Evolutionary conservation across 2,888 invertebrate species (phyloP).

Genomic region (Notocelia uddmanniana): DNA sequence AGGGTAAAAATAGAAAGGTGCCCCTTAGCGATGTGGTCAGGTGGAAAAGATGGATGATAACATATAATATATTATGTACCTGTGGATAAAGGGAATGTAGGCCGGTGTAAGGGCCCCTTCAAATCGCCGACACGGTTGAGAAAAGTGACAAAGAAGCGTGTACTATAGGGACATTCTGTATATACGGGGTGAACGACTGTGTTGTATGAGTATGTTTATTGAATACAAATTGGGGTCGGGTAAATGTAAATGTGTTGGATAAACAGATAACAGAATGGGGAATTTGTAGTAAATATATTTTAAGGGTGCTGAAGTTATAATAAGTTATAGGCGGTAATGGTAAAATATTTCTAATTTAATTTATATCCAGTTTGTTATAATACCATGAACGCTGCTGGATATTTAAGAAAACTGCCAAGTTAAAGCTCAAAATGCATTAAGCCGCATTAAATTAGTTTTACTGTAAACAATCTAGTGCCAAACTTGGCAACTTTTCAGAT

Average conservation of each 20-base stretch:
- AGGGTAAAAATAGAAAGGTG: conserved; percentile 30
- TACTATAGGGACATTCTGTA: not conserved
- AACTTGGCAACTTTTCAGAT: too few species aligned
- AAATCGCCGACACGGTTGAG: conserved; percentile 26
- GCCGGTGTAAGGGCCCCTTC: conserved; percentile 19
- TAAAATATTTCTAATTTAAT: too few species aligned
- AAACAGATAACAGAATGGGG: not conserved
- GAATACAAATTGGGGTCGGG: not conserved
- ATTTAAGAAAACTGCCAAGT: too few species aligned
- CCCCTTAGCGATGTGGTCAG: conserved; percentile 22
- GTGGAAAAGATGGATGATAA: conserved; percentile 40
- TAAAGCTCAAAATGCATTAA: too few species aligned
- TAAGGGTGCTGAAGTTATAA: too few species aligned
- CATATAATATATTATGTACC: conserved; percentile 3
- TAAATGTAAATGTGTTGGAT: not conserved
- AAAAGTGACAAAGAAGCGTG: conserved; percentile 4
- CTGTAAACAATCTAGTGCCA: too few species aligned
- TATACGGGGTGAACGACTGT: not conserved
- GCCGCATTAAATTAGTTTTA: too few species aligned
- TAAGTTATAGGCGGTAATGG: too few species aligned
- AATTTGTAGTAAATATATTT: too few species aligned
- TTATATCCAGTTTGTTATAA: too few species aligned
- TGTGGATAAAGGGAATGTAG: conserved; percentile 28
- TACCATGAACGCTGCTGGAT: too few species aligned
- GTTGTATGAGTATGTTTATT: not conserved